Evolutionary conservation across 2,888 invertebrate species (phyloP).

Genomic region (Litoditis marina): DNA sequence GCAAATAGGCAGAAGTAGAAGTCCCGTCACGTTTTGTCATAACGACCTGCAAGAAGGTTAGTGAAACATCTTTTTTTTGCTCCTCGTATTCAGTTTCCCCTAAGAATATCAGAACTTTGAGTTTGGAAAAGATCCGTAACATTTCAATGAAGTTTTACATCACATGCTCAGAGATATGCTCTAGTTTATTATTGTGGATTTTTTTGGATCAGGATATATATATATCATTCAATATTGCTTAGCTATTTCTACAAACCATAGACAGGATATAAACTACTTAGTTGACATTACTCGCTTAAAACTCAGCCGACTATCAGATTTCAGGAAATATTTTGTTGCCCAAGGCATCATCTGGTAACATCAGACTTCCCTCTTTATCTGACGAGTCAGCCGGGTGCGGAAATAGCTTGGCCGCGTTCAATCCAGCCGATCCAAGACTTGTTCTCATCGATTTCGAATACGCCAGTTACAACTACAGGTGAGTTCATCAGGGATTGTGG

Average conservation of each 20-base stretch:
- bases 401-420: constrained; percentile 57
- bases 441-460: constrained; percentile 89
- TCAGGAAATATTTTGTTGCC: constrained; percentile 63
- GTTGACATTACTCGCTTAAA: no score
- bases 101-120: no score
- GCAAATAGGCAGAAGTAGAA: constrained; percentile 63
- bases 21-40: constrained; percentile 72
- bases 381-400: constrained; percentile 39
- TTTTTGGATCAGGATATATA: no score
- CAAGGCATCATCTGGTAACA: constrained; percentile 61
- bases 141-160: no score
- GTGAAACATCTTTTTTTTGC: no score
- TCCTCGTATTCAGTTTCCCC: no score
- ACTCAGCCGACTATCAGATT: constrained; percentile 14
- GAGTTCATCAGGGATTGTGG: background rate
- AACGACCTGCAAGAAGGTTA: constrained; percentile 64
- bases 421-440: constrained; percentile 64
- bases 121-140: no score
- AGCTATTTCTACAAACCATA: no score
- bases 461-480: constrained; percentile 83
- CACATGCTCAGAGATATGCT: no score
- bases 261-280: no score
- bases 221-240: no score
- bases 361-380: constrained; percentile 51
- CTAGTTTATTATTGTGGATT: no score